Evolutionary conservation across 2,113 vertebrate genomes (phyloP), one percentile per base, ranked within the genome.

Genomic region (Colossoma macropomum): DNA sequence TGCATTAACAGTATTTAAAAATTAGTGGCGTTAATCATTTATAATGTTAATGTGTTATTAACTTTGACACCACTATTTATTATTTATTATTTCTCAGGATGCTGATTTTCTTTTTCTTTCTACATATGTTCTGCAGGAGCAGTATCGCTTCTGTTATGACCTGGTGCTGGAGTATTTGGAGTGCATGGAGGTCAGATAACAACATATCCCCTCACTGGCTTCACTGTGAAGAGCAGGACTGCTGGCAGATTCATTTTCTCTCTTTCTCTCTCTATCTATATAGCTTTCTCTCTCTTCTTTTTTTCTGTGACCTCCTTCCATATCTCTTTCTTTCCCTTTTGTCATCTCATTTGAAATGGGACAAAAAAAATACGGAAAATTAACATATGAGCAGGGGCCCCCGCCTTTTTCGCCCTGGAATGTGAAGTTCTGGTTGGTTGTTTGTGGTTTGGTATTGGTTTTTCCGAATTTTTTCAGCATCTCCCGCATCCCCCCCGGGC

Each of bases 141-240:
- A 95, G 91, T 95, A 95, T 87, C 93, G 94, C 78, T 95, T 95
- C 89, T 95, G 94, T 89, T 95, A 94, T 73, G 94, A 95, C 91
- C 93, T 95, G 71, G 89, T 94, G 85, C 89, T 93, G 93, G 94
- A 95, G 89, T 95, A 94, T 90, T 90, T 95, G 93, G 94, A 95
- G 85, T 95, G 94, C 90, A 91, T 94, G 90, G 93, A 95, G 74
- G 92, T 90, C 76, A 95, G 94, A 95, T 95, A 95, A 92, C 94
- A 94, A 90, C 90, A 90, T 59, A 82, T 88, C 88, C 82, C 83
- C 79, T 45, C 81, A 81, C 87, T 87, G 84, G 79, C 70, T 75
- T 45, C 71, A 77, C 56, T 86, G 63, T 85, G 38, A 50, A 65
- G 87, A 88, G 78, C 77, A n/a, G 17, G 66, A 88, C 87, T 90